Conservation (phyloP, 2,888 invertebrate genomes). For the Frankliniella intonsa region DNA sequence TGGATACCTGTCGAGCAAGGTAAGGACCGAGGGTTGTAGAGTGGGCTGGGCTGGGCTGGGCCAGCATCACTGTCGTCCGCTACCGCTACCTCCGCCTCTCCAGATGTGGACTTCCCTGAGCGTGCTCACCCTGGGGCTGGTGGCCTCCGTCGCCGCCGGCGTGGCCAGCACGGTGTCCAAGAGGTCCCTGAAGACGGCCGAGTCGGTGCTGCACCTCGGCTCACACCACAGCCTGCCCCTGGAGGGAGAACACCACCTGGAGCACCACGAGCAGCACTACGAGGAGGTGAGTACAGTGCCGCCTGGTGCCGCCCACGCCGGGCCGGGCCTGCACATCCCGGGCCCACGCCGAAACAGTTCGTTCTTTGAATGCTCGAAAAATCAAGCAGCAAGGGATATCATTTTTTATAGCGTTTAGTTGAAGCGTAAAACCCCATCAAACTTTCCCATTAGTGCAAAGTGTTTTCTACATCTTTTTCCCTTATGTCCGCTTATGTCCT, state of each 20-base stretch:
- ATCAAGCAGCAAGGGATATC: no score
- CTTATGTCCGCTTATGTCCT: no score
- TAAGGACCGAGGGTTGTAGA: neutral
- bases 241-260: slow-evolving; percentile 6
- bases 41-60: neutral
- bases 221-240: neutral
- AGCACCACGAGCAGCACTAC: slow-evolving; percentile 17
- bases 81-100: neutral
- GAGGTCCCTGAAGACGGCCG: neutral
- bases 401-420: no score
- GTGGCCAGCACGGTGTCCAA: neutral
- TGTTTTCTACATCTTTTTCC: no score
- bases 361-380: no score
- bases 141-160: neutral
- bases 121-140: neutral
- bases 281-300: neutral
- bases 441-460: no score
- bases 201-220: neutral
- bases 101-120: neutral
- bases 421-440: no score
- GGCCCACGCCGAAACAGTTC: neutral
- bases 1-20: neutral
- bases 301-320: neutral
- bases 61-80: neutral
- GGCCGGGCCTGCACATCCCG: neutral